Percentiles rank a stretch among this genome's conserved stretches.
Conservation (phyloP, 2,888 invertebrate species). For the Hyles lineata region DNA sequence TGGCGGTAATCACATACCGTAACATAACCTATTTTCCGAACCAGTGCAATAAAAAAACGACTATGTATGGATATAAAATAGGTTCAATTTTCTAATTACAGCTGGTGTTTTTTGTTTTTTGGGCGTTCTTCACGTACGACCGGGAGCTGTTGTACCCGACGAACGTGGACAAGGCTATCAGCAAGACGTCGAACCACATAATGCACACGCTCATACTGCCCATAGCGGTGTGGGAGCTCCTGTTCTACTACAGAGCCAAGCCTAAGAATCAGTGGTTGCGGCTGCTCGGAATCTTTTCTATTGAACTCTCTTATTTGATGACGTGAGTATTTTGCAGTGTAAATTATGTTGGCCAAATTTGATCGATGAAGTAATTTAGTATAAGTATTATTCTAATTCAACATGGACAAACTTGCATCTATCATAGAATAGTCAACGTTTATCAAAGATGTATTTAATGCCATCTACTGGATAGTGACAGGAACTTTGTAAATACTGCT, state of each 20-base stretch:
- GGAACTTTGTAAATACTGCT: no score
- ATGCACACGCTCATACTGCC: constrained; percentile 44
- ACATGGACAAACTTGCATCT: no score
- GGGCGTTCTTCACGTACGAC: constrained; percentile 44
- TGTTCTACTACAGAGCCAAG: constrained; percentile 35
- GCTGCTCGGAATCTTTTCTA: neutral
- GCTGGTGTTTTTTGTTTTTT: constrained; percentile 41
- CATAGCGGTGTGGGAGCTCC: constrained; percentile 38
- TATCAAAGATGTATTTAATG: no score
- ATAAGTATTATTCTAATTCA: no score
- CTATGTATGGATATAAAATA: neutral
- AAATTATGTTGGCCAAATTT: no score
- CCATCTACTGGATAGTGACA: no score
- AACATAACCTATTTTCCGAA: no score
- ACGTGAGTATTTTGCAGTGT: constrained; percentile 38
- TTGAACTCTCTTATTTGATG: constrained; percentile 34
- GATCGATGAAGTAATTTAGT: no score
- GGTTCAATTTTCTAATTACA: constrained; percentile 32
- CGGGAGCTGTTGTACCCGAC: constrained; percentile 42
- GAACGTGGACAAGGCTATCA: constrained; percentile 42
- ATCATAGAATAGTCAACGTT: no score
- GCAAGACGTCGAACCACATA: constrained; percentile 43
- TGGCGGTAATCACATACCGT: no score
- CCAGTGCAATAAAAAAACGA: no score
- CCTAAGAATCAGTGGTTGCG: constrained; percentile 32